These are phyloP conservation scores for Discoglossus pictus DNA, from an alignment of 2,797 vertebrate genomes.

Conservation along the genomic window DNA sequence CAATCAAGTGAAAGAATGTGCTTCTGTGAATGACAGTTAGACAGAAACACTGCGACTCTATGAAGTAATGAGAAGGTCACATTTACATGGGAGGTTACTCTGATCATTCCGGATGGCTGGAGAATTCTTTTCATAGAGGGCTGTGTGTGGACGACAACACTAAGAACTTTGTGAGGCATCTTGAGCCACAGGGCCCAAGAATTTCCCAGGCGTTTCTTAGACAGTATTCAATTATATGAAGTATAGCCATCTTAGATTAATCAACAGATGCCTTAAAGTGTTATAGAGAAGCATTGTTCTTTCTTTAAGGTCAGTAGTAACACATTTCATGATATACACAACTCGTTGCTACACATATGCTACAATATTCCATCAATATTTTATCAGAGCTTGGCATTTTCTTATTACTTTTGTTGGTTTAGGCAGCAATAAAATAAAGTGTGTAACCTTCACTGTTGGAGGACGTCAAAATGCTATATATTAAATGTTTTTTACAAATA, in stretches of 20 bases:
- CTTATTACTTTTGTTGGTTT: too few relatives aligned
- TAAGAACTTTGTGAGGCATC: conserved; percentile 59
- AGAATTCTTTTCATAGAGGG: conserved; percentile 59
- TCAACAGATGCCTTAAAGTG: conserved; percentile 52
- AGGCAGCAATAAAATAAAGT: too few relatives aligned
- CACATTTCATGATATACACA: conserved; percentile 30
- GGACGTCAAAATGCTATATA: too few relatives aligned
- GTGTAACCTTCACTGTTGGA: too few relatives aligned
- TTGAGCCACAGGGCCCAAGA: conserved; percentile 53
- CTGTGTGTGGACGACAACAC: conserved; percentile 55
- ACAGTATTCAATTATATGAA: conserved; percentile 55
- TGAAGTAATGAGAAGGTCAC: conserved; percentile 62
- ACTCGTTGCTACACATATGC: conserved; percentile 14
- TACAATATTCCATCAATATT: not conserved
- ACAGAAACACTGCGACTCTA: conserved; percentile 56
- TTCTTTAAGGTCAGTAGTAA: conserved; percentile 36
- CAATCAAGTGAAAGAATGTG: conserved; percentile 56
- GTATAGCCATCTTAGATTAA: conserved; percentile 56
- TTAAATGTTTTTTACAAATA: too few relatives aligned
- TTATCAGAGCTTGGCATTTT: not conserved
- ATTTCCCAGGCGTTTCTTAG: conserved; percentile 58
- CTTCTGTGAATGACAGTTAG: conserved; percentile 57
- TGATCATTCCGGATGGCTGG: conserved; percentile 61
- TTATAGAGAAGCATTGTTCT: conserved; percentile 57
- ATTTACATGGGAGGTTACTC: conserved; percentile 65